Evolutionary conservation across 2,797 vertebrate species (phyloP).

Genomic region (Danio jaintianensis): DNA sequence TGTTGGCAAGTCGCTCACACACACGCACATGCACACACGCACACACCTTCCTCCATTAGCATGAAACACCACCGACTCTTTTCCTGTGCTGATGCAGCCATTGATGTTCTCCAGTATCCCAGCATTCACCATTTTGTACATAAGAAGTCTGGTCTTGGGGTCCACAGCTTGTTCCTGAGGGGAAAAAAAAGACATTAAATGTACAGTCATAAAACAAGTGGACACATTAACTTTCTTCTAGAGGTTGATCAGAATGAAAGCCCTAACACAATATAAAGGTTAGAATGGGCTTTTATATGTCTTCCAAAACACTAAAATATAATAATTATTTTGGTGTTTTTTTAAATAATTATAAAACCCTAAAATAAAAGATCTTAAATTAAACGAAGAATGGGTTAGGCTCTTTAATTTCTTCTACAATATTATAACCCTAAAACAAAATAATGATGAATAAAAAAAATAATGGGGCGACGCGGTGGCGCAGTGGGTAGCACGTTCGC

Average conservation of each 20-base stretch:
- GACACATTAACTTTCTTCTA: neutral
- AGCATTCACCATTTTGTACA: constrained; percentile 96
- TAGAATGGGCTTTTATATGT: neutral
- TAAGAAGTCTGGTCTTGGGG: constrained; percentile 92
- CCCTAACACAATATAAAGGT: neutral
- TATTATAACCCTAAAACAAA: no score
- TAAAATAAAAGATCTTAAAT: neutral
- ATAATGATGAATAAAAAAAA: no score
- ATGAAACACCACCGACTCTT: constrained; percentile 96
- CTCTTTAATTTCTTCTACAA: neutral
- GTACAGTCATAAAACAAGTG: neutral
- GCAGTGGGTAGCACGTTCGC: no score
- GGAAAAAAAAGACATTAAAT: constrained; percentile 1
- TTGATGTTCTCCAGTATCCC: constrained; percentile 92
- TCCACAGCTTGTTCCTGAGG: constrained; percentile 95
- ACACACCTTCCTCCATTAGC: constrained; percentile 92
- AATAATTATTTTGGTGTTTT: neutral
- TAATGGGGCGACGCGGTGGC: no score
- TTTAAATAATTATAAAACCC: no score
- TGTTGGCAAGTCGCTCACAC: neutral
- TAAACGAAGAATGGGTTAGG: neutral
- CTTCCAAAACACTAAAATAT: neutral
- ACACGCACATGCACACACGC: no score
- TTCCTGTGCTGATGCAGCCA: constrained; percentile 97
- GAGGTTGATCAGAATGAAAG: neutral